A percentile compares a stretch with the other conserved stretches of the same genome.
These are phyloP conservation scores for Passer domesticus DNA, from an alignment of 2,113 vertebrate species.

Conservation along the genomic window DNA sequence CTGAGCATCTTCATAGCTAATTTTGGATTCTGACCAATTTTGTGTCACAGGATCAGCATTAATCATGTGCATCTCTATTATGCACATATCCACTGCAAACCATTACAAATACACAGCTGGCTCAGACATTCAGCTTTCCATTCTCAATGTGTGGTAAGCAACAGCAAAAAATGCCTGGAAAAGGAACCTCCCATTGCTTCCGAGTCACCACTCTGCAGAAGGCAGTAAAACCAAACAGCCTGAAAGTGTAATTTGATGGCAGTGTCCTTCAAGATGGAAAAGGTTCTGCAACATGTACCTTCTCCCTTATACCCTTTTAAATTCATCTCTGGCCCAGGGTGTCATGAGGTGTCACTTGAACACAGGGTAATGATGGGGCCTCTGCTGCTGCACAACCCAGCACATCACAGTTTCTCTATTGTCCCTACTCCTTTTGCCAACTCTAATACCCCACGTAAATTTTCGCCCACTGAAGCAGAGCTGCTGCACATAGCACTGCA, in stretches of 20 bases:
- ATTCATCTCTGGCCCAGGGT: neutral
- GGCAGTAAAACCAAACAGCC: neutral
- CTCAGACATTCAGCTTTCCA: neutral
- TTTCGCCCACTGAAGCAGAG: slow-evolving; percentile 53
- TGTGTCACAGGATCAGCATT: neutral
- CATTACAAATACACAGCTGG: neutral
- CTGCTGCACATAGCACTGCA: slow-evolving; percentile 38
- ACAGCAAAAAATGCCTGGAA: neutral
- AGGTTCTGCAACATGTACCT: neutral
- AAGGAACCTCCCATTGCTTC: neutral
- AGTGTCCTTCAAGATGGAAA: neutral
- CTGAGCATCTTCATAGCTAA: neutral
- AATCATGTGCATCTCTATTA: neutral
- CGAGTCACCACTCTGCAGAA: neutral
- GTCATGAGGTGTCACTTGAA: neutral
- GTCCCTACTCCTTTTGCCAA: slow-evolving; percentile 1
- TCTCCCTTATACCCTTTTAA: neutral
- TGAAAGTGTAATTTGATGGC: neutral
- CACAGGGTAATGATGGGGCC: neutral
- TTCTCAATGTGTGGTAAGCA: neutral
- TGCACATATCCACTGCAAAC: neutral
- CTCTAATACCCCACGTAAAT: slow-evolving; percentile 32
- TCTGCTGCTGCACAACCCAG: neutral
- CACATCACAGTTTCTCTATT: neutral
- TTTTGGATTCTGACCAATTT: neutral